Conservation (phyloP, 2,113 vertebrate genomes). For the Engystomops pustulosus region DNA sequence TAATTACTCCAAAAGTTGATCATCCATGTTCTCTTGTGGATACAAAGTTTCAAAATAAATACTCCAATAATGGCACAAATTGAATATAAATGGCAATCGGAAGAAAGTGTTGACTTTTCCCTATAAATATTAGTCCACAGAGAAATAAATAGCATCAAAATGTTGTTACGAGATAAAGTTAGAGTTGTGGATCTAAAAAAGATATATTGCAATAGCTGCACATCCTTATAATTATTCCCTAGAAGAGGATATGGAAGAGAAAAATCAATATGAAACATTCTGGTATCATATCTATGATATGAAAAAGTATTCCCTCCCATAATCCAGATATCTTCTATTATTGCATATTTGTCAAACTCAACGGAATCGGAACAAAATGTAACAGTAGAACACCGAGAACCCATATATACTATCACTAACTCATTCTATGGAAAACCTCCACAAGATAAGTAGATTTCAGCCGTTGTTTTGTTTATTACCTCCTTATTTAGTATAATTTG, state of each 20-base stretch:
- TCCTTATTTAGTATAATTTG: too few relatives aligned
- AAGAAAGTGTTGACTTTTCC: neutral
- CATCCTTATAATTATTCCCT: constrained; percentile 19
- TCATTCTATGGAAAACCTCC: too few relatives aligned
- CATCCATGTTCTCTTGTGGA: neutral
- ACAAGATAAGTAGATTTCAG: too few relatives aligned
- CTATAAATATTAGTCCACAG: neutral
- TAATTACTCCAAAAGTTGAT: too few relatives aligned
- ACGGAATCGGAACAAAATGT: neutral
- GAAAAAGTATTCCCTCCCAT: constrained; percentile 6
- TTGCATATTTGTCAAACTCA: neutral
- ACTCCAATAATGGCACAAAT: neutral
- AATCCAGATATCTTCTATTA: neutral
- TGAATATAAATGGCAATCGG: constrained; percentile 6
- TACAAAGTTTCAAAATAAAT: constrained; percentile 4
- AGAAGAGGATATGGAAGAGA: neutral
- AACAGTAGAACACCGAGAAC: neutral
- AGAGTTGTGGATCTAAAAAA: constrained; percentile 10
- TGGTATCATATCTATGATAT: neutral
- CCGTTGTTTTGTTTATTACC: too few relatives aligned
- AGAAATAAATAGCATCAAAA: constrained; percentile 23
- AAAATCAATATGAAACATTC: constrained; percentile 19
- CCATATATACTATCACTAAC: neutral
- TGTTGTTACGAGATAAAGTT: neutral
- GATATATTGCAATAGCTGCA: constrained; percentile 28